A percentile compares a stretch with the other conserved stretches of the same genome.
These are phyloP conservation scores for Montifringilla adamsi DNA, from an alignment of 2,113 vertebrate species.

Conservation along the genomic window DNA sequence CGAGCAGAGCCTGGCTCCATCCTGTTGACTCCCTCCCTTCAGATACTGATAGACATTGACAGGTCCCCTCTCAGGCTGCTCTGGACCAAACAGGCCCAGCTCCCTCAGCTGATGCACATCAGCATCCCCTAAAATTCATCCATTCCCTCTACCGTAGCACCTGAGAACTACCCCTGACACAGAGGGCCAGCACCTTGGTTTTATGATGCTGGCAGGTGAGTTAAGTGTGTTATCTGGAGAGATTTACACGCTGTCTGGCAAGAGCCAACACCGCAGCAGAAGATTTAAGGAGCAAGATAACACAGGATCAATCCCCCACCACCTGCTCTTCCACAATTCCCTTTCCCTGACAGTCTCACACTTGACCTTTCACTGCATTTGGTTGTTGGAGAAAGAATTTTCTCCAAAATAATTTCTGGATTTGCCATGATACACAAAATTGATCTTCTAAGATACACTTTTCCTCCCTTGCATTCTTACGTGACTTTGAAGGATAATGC, in stretches of 20 bases:
- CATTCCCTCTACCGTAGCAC: not conserved
- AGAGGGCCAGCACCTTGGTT: not conserved
- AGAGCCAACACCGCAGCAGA: fast-evolving
- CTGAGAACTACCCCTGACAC: fast-evolving
- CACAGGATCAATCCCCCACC: not conserved
- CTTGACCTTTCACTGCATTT: not conserved
- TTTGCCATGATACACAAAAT: not conserved
- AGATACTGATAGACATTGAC: fast-evolving
- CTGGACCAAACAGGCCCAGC: not conserved
- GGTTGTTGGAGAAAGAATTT: not conserved
- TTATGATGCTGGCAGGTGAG: fast-evolving
- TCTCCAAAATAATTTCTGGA: not conserved
- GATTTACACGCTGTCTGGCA: fast-evolving
- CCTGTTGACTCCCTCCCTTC: not conserved
- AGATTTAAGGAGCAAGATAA: not conserved
- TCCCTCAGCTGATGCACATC: not conserved
- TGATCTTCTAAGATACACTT: not conserved
- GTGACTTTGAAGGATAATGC: not conserved
- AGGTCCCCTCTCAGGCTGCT: not conserved
- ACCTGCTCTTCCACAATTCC: not conserved
- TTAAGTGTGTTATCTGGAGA: not conserved
- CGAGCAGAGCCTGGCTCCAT: not conserved
- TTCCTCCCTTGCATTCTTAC: not conserved
- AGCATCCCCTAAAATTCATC: not conserved
- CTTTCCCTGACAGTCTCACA: fast-evolving